Base-by-base conservation (phyloP, 1,140 invertebrate genomes). In the Holotrichia oblita region DNA sequence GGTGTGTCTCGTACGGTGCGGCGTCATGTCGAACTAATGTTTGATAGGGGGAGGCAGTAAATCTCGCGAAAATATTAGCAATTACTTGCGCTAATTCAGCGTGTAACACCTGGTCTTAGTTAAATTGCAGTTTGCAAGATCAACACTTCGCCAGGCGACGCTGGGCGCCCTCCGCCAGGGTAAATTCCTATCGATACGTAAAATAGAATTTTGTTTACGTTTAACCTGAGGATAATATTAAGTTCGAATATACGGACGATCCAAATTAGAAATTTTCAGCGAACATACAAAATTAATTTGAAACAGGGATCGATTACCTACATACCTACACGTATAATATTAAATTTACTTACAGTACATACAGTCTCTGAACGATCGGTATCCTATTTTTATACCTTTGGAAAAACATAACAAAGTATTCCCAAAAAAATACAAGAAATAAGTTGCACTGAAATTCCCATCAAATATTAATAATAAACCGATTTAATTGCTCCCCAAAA, bases 81-180 rank as follows among this genome's bases (percentile, higher is more conserved):
- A 85, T 85, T 85, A 85, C 83, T 83, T 81, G 81, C 83, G 84
- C 82, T 85, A 85, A 85, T 85, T 85, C 83, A 81, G 81, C 82
- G 81, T 83, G 81, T 82, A 84, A 84, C 83, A 85, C 84, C 82
- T 84, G 82, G 79, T 80, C 80, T 82, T 82, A 80, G 79, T 79
- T 76, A 83, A 83, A 83, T 81, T 81, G 81, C 81, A 80, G 61
- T 82, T 81, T 81, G 34, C 61, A 44, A 74, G 73, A 74, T 74
- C 73, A 74, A 74, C 73, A 74, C 73, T 34, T 34, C 27, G 27
- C 9, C 41, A 9, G 73, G 41, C 73, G 40, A 14, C 73, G 61
- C 3, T 27, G 10, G 27, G 61, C 61, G 20, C 61, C 12, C 61
- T 14, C 6, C 14, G 22, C 22, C 61, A 22, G 12, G 61, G 24